Evolutionary conservation across 2,888 invertebrate species (phyloP).

Genomic region (Teleiodes luculella): DNA sequence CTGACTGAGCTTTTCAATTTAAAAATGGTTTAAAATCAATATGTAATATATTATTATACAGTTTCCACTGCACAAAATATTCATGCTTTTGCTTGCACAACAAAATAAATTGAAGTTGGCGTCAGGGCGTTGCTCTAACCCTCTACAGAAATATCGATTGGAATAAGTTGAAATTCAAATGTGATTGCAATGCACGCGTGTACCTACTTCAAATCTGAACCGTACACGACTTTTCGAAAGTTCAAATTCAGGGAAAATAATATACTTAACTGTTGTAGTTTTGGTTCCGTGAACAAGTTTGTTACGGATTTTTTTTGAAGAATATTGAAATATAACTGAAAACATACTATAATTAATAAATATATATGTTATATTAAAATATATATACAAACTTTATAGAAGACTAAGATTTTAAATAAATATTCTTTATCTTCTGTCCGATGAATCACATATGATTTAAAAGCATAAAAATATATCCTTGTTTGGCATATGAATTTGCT

Average conservation of each 20-base stretch:
- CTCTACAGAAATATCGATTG: constrained; percentile 16
- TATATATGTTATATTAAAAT: too few relatives aligned
- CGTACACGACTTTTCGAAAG: neutral
- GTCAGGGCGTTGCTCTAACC: constrained; percentile 7
- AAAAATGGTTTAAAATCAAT: too few relatives aligned
- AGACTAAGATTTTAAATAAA: too few relatives aligned
- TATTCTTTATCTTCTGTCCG: too few relatives aligned
- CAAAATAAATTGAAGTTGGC: constrained; percentile 3
- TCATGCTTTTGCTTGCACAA: constrained; percentile 5
- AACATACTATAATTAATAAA: too few relatives aligned
- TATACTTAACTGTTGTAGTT: neutral
- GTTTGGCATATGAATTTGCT: too few relatives aligned
- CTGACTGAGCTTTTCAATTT: too few relatives aligned
- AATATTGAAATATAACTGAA: too few relatives aligned
- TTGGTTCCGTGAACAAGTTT: neutral
- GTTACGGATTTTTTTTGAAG: too few relatives aligned
- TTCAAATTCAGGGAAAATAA: neutral
- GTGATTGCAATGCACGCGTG: constrained; percentile 12
- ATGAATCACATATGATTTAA: too few relatives aligned
- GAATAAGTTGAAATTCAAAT: constrained; percentile 16
- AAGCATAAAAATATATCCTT: too few relatives aligned
- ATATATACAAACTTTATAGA: too few relatives aligned
- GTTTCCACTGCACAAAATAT: constrained; percentile 10
- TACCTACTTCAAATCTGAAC: constrained; percentile 8
- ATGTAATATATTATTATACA: neutral